Base-by-base conservation (phyloP, 2,113 vertebrate species). In the Syrmaticus mikado region DNA sequence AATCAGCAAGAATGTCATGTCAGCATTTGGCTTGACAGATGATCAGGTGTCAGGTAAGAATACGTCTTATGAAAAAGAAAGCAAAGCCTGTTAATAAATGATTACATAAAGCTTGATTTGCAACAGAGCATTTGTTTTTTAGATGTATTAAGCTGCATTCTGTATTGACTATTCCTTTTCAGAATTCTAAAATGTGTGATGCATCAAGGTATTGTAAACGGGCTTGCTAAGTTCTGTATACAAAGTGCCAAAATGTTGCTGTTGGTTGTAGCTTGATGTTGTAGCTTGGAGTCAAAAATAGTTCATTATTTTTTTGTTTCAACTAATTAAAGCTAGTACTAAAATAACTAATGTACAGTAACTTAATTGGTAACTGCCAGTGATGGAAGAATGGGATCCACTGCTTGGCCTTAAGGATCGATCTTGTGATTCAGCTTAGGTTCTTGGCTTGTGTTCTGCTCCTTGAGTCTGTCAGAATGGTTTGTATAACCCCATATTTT, bases 1-100 rank as follows among this genome's bases (percentile, higher is more conserved):
- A 97, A 98, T 99, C 97, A 99, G 95, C 98, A 99, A 99, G 98
- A 99, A 99, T 95, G 99, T 99, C 93, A 99, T 99, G 98, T 99
- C 99, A 64, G 98, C 99, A 2, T 99, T 99, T 91, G 99, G 99
- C 85, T 96, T 99, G 96, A 98, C 98, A 74, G 99, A 99, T 96
- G 99, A 99, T 95, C 99, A 99, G 92, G 98, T 98, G 94, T 97
- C 98, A 97, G 99, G 99, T 99, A 98, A 91, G 97, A 92, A 55
- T n/a, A 67, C 0, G 13, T 34, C 74, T 90, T 70, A 36, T 1
- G 53, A 67, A 90, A 89, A 86, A 38, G 45, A 77, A 73, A 74
- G 41, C 55, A 53, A 70, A 84, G 38, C 20, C 36, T 90, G 38
- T 65, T 82, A 30, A 4, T 66, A 89, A 72, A 46, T 8, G 12